Evolutionary conservation across 2,113 vertebrate species (phyloP).

Genomic region (Sula dactylatra): DNA sequence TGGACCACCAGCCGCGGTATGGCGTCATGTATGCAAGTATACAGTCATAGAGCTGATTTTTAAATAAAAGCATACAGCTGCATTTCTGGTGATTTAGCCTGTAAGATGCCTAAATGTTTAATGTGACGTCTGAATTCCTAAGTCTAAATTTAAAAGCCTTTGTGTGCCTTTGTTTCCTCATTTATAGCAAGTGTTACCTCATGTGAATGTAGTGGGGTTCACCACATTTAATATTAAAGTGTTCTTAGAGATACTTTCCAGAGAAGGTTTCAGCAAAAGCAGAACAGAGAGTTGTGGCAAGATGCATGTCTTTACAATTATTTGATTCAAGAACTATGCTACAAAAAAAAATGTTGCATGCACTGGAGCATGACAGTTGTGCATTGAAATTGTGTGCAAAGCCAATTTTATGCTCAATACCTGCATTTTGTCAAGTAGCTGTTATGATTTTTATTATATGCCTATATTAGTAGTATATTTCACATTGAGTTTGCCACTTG

Average conservation of each 20-base stretch:
- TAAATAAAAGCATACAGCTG: not conserved
- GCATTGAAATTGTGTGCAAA: not conserved
- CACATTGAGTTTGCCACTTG: not conserved
- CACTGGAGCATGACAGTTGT: not conserved
- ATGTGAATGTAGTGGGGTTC: not conserved
- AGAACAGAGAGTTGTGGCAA: not conserved
- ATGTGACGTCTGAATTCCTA: not conserved
- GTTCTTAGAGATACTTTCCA: not conserved
- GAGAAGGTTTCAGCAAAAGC: not conserved
- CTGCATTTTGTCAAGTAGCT: not conserved
- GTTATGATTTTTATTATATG: not conserved
- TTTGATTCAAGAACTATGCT: not conserved
- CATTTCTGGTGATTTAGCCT: not conserved
- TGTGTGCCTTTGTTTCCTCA: not conserved
- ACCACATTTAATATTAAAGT: not conserved
- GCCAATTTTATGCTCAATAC: not conserved
- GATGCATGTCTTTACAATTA: not conserved
- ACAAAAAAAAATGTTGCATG: not conserved
- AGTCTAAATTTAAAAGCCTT: not conserved
- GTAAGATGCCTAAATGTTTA: not conserved
- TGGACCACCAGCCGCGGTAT: accelerated
- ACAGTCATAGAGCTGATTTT: not conserved
- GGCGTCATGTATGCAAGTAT: not conserved
- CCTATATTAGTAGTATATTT: not conserved
- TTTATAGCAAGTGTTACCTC: not conserved